Conservation (phyloP, 2,797 vertebrate species). For the Cynodonichthys magdalenae region DNA sequence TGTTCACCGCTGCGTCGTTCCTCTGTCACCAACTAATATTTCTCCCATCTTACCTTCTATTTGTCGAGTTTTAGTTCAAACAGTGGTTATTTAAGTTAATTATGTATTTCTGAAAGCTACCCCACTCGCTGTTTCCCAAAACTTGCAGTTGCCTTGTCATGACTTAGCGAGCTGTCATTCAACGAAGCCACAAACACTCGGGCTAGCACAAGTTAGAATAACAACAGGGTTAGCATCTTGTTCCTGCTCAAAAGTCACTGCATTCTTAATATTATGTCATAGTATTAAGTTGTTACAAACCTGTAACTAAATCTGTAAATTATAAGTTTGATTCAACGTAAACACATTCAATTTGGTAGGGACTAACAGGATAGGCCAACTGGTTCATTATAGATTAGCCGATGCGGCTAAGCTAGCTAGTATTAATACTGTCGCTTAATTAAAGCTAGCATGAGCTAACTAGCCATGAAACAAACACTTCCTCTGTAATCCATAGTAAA, state of each 20-base stretch:
- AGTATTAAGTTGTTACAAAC: neutral
- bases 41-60: fast-evolving
- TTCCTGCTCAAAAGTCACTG: neutral
- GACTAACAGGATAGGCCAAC: constrained; percentile 66
- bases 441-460: constrained; percentile 46
- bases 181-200: constrained; percentile 64
- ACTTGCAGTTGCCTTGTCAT: constrained; percentile 46
- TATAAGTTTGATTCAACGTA: constrained; percentile 44
- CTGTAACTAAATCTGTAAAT: constrained; percentile 22
- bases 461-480: constrained; percentile 8
- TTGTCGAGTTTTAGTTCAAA: fast-evolving
- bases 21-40: constrained; percentile 1
- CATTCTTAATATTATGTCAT: neutral
- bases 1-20: constrained; percentile 41
- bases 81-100: fast-evolving
- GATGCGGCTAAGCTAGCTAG: constrained; percentile 65
- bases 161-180: constrained; percentile 71
- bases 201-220: constrained; percentile 35
- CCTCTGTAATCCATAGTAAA: neutral
- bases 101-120: neutral
- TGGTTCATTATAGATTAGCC: constrained; percentile 72
- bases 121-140: neutral
- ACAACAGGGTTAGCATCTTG: constrained; percentile 10
- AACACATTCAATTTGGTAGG: constrained; percentile 50
- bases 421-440: constrained; percentile 59